These are phyloP conservation scores for Sturnira hondurensis DNA, from an alignment of 2,113 vertebrate species.

Conservation along the genomic window DNA sequence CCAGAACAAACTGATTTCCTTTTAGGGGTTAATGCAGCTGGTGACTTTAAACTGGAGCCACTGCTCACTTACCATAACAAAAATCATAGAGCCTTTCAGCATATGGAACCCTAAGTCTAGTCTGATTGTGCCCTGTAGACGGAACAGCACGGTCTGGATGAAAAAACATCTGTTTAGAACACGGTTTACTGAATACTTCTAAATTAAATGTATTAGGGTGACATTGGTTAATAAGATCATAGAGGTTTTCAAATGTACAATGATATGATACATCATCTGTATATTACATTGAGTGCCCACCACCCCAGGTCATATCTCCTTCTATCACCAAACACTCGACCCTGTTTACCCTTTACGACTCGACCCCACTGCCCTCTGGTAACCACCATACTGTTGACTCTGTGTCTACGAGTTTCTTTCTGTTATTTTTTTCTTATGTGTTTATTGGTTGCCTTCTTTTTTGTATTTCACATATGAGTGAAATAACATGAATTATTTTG, in stretches of 20 bases:
- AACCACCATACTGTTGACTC: neutral
- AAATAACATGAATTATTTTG: no score
- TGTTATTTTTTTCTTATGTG: neutral
- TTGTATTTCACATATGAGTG: neutral
- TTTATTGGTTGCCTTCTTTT: neutral
- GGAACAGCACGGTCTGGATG: neutral
- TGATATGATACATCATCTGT: neutral
- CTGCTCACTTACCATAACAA: neutral
- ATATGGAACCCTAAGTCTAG: neutral
- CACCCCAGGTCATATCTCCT: neutral
- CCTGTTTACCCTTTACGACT: neutral
- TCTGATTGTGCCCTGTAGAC: neutral
- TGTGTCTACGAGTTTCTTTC: neutral
- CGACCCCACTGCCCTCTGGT: neutral
- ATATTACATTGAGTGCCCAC: neutral
- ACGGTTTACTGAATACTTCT: neutral
- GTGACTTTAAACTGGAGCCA: neutral
- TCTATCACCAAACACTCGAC: neutral
- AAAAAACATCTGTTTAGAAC: neutral
- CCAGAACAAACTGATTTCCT: neutral
- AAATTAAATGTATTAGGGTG: neutral
- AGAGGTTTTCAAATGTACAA: neutral
- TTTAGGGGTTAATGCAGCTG: neutral
- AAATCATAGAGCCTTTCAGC: neutral
- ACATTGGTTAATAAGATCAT: neutral